Base-by-base conservation (phyloP, 2,113 vertebrate genomes). In the Perca fluviatilis region DNA sequence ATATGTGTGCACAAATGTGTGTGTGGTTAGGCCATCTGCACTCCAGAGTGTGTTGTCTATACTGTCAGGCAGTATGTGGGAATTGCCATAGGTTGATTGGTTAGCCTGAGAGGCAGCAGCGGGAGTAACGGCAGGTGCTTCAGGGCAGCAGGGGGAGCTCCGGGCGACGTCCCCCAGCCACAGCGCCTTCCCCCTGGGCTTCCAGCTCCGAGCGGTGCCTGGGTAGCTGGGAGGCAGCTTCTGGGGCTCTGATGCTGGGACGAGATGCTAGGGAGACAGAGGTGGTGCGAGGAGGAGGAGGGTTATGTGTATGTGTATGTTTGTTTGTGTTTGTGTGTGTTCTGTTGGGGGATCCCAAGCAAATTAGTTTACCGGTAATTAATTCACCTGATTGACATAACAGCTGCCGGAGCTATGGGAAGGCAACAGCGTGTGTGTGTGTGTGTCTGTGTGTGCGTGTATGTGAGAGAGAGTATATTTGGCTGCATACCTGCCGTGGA, bases 371-470 rank as follows among this genome's bases (percentile, higher is more conserved):
- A 94, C 93, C 64, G 74, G 87, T 94, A 95, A 95, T 95, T 95
- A 94, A 94, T 94, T 95, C 91, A 95, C 93, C 94, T 95, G 94
- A 95, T 94, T 94, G 94, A 95, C 92, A 93, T 90, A 93, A 89
- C 94, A 94, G 93, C 94, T 94, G 94, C 91, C 76, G 33, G 83
- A 92, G 84, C 89, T 82, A 86, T 90, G 90, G 87, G 89, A 91
- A 88, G 82, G 77, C 84, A 76, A 43, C 10, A 30, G 70, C 46
- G 53, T 19, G 23, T 68, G 65, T 84, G 66, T 82, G 63, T 70
- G 60, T 15, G 33, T 74, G 66, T 43, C 2, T 43, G 2, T 43
- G 40, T 43, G 70, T 27, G 40, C 10, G 2, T 43, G 40, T 10
- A 11, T 43, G 40, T 43, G 40, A 43, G 40, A 43, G 40, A 43